Percentiles rank a stretch among this genome's conserved stretches.
Conservation (phyloP, 2,113 vertebrate genomes). For the Prietella phreatophila region DNA sequence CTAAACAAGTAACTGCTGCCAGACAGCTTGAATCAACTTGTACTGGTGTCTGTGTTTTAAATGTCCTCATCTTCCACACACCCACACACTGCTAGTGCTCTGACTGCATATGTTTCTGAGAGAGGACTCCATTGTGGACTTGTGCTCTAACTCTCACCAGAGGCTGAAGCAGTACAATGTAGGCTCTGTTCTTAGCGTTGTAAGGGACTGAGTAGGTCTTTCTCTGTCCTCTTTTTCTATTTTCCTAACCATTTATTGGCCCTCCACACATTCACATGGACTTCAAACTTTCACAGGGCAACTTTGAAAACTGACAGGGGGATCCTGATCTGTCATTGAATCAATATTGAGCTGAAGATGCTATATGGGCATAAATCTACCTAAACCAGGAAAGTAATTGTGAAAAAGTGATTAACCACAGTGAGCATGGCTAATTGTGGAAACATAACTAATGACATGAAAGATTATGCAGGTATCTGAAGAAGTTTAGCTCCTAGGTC, state of each 20-base stretch:
- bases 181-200: conserved; percentile 46
- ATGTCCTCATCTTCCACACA: conserved; percentile 2
- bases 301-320: background rate
- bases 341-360: background rate
- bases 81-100: conserved; percentile 34
- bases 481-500: background rate
- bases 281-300: conserved; percentile 44
- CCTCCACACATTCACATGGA: conserved; percentile 38
- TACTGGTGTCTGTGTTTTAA: conserved; percentile 45
- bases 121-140: conserved; percentile 36
- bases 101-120: conserved; percentile 49
- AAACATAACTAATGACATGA: background rate
- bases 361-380: background rate
- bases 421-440: background rate
- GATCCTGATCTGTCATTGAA: background rate
- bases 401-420: background rate
- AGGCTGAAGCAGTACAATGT: conserved; percentile 50
- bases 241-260: conserved; percentile 32
- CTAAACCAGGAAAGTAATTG: background rate
- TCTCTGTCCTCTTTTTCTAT: conserved; percentile 29
- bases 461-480: background rate
- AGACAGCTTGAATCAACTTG: conserved; percentile 52
- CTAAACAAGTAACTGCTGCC: conserved; percentile 51
- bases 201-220: conserved; percentile 41
- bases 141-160: conserved; percentile 45